A percentile compares a stretch with the other conserved stretches of the same genome.
These are phyloP conservation scores for Orchesella flavescens DNA, from an alignment of 2,888 invertebrate genomes.

Conservation along the genomic window DNA sequence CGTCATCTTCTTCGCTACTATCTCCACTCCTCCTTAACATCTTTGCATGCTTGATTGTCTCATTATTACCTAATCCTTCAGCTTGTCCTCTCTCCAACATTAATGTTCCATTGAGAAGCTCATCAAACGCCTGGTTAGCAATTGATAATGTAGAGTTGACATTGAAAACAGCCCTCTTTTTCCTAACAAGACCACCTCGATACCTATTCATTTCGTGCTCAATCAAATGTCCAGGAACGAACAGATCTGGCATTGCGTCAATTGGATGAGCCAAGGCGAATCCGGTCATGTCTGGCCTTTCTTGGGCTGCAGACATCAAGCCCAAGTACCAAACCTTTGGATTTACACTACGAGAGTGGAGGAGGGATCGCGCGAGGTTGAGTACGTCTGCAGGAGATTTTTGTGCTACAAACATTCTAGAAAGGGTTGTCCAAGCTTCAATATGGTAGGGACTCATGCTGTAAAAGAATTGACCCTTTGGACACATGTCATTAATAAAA, in stretches of 20 bases:
- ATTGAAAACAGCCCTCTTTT: constrained; percentile 8
- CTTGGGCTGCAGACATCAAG: constrained; percentile 22
- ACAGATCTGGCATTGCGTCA: constrained; percentile 61
- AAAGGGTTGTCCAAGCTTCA: constrained; percentile 22
- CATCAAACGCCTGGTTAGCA: not conserved
- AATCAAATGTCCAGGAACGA: constrained; percentile 49
- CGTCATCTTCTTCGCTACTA: constrained; percentile 25
- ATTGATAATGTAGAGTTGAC: constrained; percentile 7
- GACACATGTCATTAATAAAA: constrained; percentile 49
- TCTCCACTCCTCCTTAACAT: constrained; percentile 15
- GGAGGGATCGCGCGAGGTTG: constrained; percentile 45
- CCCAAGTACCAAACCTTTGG: constrained; percentile 63
- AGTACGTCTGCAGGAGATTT: constrained; percentile 37
- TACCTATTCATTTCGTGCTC: constrained; percentile 26
- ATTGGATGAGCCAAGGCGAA: constrained; percentile 51
- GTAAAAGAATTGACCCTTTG: constrained; percentile 42
- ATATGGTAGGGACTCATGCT: constrained; percentile 45
- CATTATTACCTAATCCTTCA: not conserved
- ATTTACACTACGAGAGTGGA: constrained; percentile 38
- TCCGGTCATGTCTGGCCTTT: constrained; percentile 59
- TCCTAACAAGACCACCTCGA: not conserved
- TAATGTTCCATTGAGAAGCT: not conserved
- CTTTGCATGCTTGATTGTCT: not conserved
- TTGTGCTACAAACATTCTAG: constrained; percentile 32
- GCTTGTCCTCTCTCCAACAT: not conserved